Evolutionary conservation across 2,113 vertebrate genomes (phyloP).

Genomic region (Cryptotis parvus): DNA sequence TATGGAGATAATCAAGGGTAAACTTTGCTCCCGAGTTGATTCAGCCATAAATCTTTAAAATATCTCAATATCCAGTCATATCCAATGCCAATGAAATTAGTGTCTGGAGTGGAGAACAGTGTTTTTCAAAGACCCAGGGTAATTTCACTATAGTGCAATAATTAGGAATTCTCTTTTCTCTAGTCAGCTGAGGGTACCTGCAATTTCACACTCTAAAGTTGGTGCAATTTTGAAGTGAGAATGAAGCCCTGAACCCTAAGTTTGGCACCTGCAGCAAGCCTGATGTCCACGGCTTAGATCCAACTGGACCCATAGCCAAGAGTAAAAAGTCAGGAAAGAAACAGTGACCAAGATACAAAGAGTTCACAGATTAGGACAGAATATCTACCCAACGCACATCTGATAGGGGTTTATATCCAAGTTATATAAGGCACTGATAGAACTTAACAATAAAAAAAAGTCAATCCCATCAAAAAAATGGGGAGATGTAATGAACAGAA

Average conservation of each 20-base stretch:
- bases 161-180: neutral
- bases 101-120: neutral
- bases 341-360: too few species aligned
- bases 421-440: too few species aligned
- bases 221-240: neutral
- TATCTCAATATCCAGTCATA: neutral
- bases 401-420: too few species aligned
- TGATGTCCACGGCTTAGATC: neutral
- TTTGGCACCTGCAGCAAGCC: neutral
- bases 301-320: neutral
- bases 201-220: neutral
- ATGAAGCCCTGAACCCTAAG: neutral
- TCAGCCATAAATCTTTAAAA: neutral
- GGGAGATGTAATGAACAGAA: too few species aligned
- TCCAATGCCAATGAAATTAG: neutral
- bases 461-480: too few species aligned
- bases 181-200: neutral
- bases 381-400: too few species aligned
- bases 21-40: neutral
- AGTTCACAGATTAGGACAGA: too few species aligned
- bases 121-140: slow-evolving; percentile 1
- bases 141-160: neutral
- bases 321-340: neutral
- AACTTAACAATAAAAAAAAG: too few species aligned
- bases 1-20: neutral